Conservation (phyloP, 2,113 vertebrate genomes). For the Xerus inauris region DNA sequence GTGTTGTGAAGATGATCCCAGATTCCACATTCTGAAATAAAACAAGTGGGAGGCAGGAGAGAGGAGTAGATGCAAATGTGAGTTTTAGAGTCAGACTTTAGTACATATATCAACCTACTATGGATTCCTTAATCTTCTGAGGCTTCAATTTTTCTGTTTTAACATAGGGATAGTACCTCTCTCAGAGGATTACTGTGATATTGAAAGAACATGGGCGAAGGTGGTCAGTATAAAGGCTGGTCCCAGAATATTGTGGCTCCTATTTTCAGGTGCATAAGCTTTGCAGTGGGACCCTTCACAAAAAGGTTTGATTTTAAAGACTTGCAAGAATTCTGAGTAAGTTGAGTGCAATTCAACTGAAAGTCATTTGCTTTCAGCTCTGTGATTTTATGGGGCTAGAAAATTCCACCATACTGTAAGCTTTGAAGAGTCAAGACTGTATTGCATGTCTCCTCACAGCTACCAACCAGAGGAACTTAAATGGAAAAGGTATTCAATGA, state of each 20-base stretch:
- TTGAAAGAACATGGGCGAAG: background rate
- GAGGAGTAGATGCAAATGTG: background rate
- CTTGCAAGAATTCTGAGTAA: background rate
- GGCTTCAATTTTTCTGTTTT: background rate
- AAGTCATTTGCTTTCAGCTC: background rate
- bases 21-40: background rate
- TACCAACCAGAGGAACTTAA: background rate
- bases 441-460: background rate
- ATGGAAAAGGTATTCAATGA: background rate
- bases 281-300: background rate
- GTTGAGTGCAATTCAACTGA: background rate
- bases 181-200: background rate
- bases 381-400: background rate
- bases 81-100: background rate
- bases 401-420: background rate
- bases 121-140: background rate
- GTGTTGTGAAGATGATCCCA: background rate
- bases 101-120: background rate
- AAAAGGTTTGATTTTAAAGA: conserved; percentile 28
- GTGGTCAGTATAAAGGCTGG: background rate
- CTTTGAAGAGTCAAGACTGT: background rate
- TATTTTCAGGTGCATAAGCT: background rate
- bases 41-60: background rate
- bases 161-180: background rate
- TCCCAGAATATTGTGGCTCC: background rate